These are phyloP conservation scores for Zingel zingel DNA, from an alignment of 2,113 vertebrate species.

Conservation along the genomic window DNA sequence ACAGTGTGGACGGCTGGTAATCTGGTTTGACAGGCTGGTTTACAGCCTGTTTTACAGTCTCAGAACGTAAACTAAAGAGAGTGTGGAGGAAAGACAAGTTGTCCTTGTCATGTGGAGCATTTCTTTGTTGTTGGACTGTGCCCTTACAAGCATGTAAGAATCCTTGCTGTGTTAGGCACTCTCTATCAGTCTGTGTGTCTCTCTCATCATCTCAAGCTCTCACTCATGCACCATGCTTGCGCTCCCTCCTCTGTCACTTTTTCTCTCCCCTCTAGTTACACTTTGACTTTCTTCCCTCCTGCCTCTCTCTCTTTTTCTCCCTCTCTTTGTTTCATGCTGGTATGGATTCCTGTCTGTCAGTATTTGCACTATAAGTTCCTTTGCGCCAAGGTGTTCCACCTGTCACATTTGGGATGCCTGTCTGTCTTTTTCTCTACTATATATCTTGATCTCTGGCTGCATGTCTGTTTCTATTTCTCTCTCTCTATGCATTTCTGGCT, in stretches of 20 bases:
- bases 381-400: slow-evolving; percentile 35
- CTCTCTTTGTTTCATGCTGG: slow-evolving; percentile 23
- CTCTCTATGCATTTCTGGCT: slow-evolving; percentile 29
- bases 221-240: slow-evolving; percentile 23
- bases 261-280: slow-evolving; percentile 50
- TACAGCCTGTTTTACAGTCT: slow-evolving; percentile 38
- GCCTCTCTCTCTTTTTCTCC: slow-evolving; percentile 19
- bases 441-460: slow-evolving; percentile 56
- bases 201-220: slow-evolving; percentile 53
- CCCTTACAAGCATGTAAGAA: slow-evolving; percentile 42
- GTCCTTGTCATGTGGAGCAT: slow-evolving; percentile 66
- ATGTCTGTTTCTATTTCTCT: slow-evolving; percentile 48
- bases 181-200: slow-evolving; percentile 43
- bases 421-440: slow-evolving; percentile 53
- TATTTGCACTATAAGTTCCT: slow-evolving; percentile 55
- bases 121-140: slow-evolving; percentile 47
- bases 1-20: slow-evolving; percentile 40
- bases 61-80: slow-evolving; percentile 20
- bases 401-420: slow-evolving; percentile 53
- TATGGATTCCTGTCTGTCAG: slow-evolving; percentile 51
- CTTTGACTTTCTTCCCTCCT: slow-evolving; percentile 52
- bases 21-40: slow-evolving; percentile 43
- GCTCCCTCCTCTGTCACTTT: slow-evolving; percentile 43
- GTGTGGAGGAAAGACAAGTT: slow-evolving; percentile 56
- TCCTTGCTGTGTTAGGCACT: slow-evolving; percentile 61